Conservation (phyloP, 1,140 invertebrate species). For the Pygmarrhopalites habei region DNA sequence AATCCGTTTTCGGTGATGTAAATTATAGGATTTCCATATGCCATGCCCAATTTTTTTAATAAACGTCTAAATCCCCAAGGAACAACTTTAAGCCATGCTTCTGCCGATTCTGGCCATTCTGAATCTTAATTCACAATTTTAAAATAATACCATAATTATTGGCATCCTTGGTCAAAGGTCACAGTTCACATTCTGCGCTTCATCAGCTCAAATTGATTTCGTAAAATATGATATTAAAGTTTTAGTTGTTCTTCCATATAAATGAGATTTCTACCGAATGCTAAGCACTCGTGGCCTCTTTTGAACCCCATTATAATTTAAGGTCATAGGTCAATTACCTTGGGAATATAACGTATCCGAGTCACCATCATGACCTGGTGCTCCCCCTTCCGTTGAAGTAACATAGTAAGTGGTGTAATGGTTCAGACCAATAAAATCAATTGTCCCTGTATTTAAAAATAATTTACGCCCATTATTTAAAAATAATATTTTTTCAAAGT, state of each 20-base stretch:
- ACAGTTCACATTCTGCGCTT: too few species aligned
- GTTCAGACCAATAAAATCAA: conserved; percentile 21
- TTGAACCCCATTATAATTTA: too few species aligned
- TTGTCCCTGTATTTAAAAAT: conserved; percentile 41
- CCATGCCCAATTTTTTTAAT: conserved; percentile 1
- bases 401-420: conserved; percentile 17
- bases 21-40: conserved; percentile 31
- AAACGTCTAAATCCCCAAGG: conserved; percentile 52
- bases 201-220: too few species aligned
- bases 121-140: conserved; percentile 4
- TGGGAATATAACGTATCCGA: too few species aligned
- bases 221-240: too few species aligned
- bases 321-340: too few species aligned
- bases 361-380: conserved; percentile 6
- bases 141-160: too few species aligned
- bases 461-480: neutral
- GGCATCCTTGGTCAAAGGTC: too few species aligned
- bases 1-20: conserved; percentile 36
- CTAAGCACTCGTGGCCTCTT: too few species aligned
- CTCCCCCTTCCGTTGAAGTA: neutral
- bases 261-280: too few species aligned
- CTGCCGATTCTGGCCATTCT: conserved; percentile 1
- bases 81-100: neutral
- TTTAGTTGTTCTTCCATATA: too few species aligned
- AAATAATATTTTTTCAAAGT: neutral